Percentiles rank a stretch among this genome's conserved stretches.
phyloP scores from a whole-genome alignment of 1,140 invertebrate genomes.

The Eriocheir sinensis region DNA sequence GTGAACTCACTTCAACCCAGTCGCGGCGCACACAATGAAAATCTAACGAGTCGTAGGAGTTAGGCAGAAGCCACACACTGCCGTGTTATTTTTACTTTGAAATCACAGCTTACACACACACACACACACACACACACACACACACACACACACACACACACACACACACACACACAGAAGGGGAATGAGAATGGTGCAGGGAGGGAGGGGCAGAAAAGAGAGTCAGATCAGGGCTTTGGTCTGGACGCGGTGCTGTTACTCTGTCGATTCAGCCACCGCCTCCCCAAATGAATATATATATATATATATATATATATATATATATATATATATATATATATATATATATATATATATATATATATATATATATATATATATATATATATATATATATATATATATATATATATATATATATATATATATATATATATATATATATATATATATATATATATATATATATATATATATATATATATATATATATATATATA shows the following conservation, averaged over 20 bases:
- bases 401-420: constrained; percentile 29
- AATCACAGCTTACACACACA: not conserved
- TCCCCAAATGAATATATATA: not conserved
- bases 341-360: no score
- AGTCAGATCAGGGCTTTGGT: no score
- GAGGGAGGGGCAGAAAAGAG: not conserved
- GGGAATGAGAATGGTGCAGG: not conserved
- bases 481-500: constrained; percentile 28
- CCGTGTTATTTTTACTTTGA: no score
- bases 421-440: constrained; percentile 19
- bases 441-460: constrained; percentile 19
- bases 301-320: constrained; percentile 35
- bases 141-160: not conserved
- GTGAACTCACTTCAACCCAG: no score
- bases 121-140: not conserved
- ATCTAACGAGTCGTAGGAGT: no score
- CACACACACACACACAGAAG: not conserved
- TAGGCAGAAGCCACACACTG: no score
- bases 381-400: constrained; percentile 40
- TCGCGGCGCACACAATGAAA: no score
- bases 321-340: no score
- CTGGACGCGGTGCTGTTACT: no score
- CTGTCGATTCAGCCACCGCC: no score
- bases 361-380: no score
- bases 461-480: constrained; percentile 19